phyloP scores from a whole-genome alignment of 2,113 vertebrate species.

The Thermophis baileyi region DNA sequence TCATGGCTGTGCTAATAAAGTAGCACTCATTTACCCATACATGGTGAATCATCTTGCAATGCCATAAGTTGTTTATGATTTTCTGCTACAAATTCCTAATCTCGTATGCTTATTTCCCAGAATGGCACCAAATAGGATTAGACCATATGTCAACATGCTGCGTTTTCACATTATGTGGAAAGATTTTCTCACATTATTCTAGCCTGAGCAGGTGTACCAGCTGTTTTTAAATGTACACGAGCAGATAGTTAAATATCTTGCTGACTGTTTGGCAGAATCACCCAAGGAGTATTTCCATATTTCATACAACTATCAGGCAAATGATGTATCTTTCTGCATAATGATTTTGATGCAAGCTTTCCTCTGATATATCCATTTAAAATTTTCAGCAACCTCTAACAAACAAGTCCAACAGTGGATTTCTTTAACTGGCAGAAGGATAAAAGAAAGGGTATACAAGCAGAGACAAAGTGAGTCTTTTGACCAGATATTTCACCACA shows the following conservation, averaged over 20 bases:
- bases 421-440: not conserved
- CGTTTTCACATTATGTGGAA: not conserved
- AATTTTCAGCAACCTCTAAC: not conserved
- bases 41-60: not conserved
- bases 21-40: not conserved
- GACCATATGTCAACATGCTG: not conserved
- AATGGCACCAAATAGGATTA: not conserved
- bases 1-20: not conserved
- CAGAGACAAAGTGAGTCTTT: not conserved
- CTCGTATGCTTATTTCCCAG: not conserved
- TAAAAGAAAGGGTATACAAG: not conserved
- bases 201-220: not conserved
- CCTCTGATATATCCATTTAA: not conserved
- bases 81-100: not conserved
- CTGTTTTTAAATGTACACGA: not conserved
- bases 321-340: not conserved
- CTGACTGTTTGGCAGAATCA: not conserved
- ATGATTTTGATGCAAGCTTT: not conserved
- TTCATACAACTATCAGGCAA: conserved; percentile 3
- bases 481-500: not conserved
- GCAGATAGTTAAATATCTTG: conserved; percentile 14
- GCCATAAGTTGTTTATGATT: not conserved
- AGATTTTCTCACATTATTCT: not conserved
- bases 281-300: not conserved
- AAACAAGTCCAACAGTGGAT: not conserved